phyloP scores from a whole-genome alignment of 1,140 invertebrate species.

The Glossosoma conforme region DNA sequence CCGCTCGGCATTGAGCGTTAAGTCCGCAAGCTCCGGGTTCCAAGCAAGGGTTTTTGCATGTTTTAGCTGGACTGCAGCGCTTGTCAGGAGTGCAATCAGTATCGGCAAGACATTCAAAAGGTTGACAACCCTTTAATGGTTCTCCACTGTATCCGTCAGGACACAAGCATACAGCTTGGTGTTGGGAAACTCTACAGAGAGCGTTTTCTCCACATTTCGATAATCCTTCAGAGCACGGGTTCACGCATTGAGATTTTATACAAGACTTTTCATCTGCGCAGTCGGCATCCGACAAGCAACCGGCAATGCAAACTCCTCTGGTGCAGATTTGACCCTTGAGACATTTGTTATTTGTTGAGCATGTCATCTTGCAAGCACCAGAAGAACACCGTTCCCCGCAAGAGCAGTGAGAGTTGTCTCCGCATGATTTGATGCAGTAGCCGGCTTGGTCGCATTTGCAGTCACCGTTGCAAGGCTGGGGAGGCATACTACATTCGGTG shows the following conservation, averaged over 20 bases:
- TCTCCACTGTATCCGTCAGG: constrained; percentile 79
- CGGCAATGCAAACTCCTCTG: constrained; percentile 53
- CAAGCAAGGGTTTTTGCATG: constrained; percentile 79
- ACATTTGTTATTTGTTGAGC: constrained; percentile 50
- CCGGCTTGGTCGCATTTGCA: constrained; percentile 75
- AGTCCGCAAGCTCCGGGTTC: constrained; percentile 70
- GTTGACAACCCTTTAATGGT: constrained; percentile 65
- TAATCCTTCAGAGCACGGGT: constrained; percentile 64
- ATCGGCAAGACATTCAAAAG: constrained; percentile 71
- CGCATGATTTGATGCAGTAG: constrained; percentile 69
- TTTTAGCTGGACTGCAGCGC: constrained; percentile 64
- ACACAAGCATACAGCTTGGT: constrained; percentile 77
- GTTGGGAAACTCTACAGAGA: constrained; percentile 67
- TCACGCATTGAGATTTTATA: constrained; percentile 66
- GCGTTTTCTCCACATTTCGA: constrained; percentile 68
- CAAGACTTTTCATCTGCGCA: constrained; percentile 74
- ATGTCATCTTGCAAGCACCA: constrained; percentile 60
- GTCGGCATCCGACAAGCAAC: constrained; percentile 75
- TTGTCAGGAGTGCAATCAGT: constrained; percentile 75
- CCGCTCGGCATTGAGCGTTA: constrained; percentile 81
- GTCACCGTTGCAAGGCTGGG: constrained; percentile 58
- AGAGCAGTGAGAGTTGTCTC: constrained; percentile 61
- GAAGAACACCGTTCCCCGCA: constrained; percentile 67
- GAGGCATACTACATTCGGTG: constrained; percentile 62
- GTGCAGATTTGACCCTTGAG: constrained; percentile 51